Evolutionary conservation across 53 echinoderm and acorn worm genomes (phyloP), one percentile per base, ranked within the genome.

Genomic region (Holothuria leucospilota): DNA sequence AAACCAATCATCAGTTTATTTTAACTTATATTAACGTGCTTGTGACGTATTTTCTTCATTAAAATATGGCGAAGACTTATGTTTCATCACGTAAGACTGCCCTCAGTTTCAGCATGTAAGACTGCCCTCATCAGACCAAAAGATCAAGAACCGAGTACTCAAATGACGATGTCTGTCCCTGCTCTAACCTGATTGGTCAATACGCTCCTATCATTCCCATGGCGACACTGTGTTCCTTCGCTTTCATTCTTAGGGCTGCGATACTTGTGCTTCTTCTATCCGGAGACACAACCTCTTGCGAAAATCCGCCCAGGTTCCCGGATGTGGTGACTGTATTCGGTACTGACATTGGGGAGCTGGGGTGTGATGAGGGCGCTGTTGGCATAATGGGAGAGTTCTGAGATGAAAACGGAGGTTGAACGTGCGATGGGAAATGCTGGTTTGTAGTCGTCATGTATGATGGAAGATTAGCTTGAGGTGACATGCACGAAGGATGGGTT

Each of bases 171-270:
- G 18, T 16, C 16, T 18, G 0, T 56, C 18, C 56, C 16, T 56
- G 56, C 56, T 15, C 4, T 67, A 23, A 29, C 28, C 28, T 29
- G 18, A 79, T 79, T 79, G 27, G 80, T 79, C 91, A 96, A 85
- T 96, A 96, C 20, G 96, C 96, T 20, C 94, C 94, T 28, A 96
- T 93, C 88, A 96, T 94, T 15, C 93, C 91, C 88, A 94, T 94
- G 62, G 94, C 93, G 29, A 91, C 92, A 62, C 89, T 94, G 93
- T 96, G 96, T 80, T 96, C 96, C 60, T 96, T 96, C n/a, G 96
- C 96, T 70, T 96, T 96, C 80, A 96, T 74, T 68, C 96, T 87
- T 67, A 96, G 77, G 15, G 94, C 96, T 21, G 94, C 96, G 73
- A 96, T 96, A 67, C 96, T 96, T 39, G 77, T 93, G 73, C 91